Base-by-base conservation (phyloP, 2,888 invertebrate species). In the Mimas tiliae region DNA sequence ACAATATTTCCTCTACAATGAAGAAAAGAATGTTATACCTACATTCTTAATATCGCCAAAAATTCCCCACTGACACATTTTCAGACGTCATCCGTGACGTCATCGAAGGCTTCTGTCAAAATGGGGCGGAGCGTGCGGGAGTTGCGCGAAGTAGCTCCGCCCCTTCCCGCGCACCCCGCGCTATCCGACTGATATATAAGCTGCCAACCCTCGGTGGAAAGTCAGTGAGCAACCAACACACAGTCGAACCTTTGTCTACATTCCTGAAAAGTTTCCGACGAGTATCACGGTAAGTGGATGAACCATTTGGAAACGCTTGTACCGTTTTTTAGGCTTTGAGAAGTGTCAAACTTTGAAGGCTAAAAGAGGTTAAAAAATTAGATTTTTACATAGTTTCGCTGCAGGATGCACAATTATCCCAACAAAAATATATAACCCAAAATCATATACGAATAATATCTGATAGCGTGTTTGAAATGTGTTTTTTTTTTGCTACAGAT, bases 261-360 rank as follows among this genome's bases (percentile, higher is more conserved):
- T 74, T 65, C 67, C 67, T 52, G 58, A 74, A 87, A 92, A 92
- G 84, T 93, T 93, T 90, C 82, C 88, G 80, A 73, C 86, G 84
- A 87, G 75, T 80, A 72, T 78, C 75, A 88, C 83, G 91, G 93
- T 93, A 85, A 91, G 93, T 91, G 69, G 12, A 6, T 42, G n/a
- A 11, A 58, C 11, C 19, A 19, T 19, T 19, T 42, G 19, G 11
- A 58, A 11, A 58, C 38, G 38, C 42, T 19, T 19, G 12, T 6
- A 2, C 9, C 1, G 4, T 55, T 3, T 27, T 27, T 4, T 27
- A 27, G 27, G 27, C 27, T 1, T 38, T 16, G 16, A 16, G 62
- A 68, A 65, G 64, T 62, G 55, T n/a, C 7, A 16, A 6, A 16
- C n/a, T 48, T 4, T 9, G 9, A 6, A 38, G 9, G 8, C 4